Percentiles rank a stretch among this genome's conserved stretches.
Evolutionary conservation across 2,113 vertebrate species (phyloP).

Genomic region (Eupsittula cactorum): DNA sequence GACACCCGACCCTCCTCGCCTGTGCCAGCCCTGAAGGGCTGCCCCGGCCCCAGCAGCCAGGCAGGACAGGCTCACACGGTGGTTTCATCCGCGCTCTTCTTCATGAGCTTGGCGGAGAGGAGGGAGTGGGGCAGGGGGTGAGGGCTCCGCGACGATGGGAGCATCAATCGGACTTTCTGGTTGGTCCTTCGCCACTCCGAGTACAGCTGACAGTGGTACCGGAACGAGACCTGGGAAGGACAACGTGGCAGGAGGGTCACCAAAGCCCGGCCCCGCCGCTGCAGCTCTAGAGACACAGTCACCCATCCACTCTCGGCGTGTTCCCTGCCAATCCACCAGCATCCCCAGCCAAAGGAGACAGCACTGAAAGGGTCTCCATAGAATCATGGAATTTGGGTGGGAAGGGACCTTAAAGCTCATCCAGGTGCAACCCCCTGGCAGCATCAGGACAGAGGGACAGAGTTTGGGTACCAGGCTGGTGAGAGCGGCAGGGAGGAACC

Average conservation of each 20-base stretch:
- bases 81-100: slow-evolving; percentile 87
- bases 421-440: background rate
- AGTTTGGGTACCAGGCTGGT: background rate
- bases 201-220: slow-evolving; percentile 97
- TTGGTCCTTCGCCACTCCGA: slow-evolving; percentile 95
- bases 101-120: slow-evolving; percentile 84
- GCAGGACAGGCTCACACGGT: slow-evolving; percentile 78
- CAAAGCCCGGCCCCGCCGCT: accelerated
- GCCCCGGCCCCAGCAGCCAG: background rate
- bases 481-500: background rate
- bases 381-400: background rate
- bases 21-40: background rate
- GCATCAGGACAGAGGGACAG: background rate
- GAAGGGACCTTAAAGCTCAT: background rate
- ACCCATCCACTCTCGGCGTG: background rate
- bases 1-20: background rate
- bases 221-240: slow-evolving; percentile 90
- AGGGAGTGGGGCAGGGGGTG: slow-evolving; percentile 84
- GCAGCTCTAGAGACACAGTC: accelerated
- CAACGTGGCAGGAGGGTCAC: background rate
- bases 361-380: background rate
- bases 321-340: background rate
- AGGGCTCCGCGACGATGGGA: slow-evolving; percentile 78
- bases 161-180: slow-evolving; percentile 91
- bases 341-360: accelerated